phyloP scores from a whole-genome alignment of 2,888 invertebrate genomes.

The Scrobipalpa costella region DNA sequence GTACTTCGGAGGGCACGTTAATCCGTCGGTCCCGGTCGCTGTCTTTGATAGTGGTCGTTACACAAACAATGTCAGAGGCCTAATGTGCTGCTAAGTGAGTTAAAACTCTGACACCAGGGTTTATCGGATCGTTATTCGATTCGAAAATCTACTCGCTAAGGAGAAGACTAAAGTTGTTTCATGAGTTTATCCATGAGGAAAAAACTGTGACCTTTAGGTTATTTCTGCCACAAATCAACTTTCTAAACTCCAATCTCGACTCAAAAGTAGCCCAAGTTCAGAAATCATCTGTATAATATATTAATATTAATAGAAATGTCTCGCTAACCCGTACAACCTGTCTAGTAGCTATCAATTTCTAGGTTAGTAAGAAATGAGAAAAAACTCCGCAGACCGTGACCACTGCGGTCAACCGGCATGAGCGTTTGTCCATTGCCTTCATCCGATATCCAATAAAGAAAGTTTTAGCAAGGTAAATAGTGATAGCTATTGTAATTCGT shows the following conservation, averaged over 20 bases:
- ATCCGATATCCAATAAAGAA: background rate
- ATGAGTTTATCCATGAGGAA: background rate
- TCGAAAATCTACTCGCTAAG: too few relatives aligned
- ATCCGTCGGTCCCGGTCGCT: too few relatives aligned
- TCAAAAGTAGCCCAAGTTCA: conserved; percentile 10
- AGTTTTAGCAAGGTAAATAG: too few relatives aligned
- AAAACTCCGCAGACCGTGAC: conserved; percentile 56
- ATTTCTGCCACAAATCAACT: background rate
- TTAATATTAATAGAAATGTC: conserved; percentile 8
- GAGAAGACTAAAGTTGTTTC: too few relatives aligned
- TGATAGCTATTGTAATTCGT: too few relatives aligned
- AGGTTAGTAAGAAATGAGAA: conserved; percentile 62
- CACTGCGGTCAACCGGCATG: conserved; percentile 42
- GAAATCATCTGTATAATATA: background rate
- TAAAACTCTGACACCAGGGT: too few relatives aligned
- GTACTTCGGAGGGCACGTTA: too few relatives aligned
- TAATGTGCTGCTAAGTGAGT: too few relatives aligned
- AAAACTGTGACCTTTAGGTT: background rate
- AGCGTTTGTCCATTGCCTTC: background rate
- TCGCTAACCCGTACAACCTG: conserved; percentile 42
- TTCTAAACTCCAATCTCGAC: background rate
- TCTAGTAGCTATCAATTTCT: conserved; percentile 44
- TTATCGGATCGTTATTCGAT: too few relatives aligned
- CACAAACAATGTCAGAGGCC: too few relatives aligned
- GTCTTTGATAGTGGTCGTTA: too few relatives aligned